Conservation (phyloP, 2,113 vertebrate species). For the Cyanoliseus patagonus region DNA sequence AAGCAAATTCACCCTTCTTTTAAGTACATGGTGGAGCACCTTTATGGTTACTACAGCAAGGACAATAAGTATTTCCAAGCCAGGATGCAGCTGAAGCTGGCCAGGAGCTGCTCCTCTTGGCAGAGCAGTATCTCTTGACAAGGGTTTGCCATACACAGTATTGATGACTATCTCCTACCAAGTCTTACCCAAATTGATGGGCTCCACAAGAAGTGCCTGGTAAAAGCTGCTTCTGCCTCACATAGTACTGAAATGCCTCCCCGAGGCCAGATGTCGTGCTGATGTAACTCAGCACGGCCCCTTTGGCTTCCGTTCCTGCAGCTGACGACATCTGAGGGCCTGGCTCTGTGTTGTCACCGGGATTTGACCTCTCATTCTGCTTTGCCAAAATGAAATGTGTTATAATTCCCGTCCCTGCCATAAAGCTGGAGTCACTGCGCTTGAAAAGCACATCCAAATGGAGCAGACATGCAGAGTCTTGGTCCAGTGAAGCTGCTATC, state of each 20-base stretch:
- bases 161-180: neutral
- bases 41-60: neutral
- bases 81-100: neutral
- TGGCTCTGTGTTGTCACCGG: neutral
- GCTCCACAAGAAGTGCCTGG: neutral
- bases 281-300: neutral
- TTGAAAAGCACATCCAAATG: rapidly evolving
- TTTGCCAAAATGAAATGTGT: neutral
- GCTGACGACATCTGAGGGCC: neutral
- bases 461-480: rapidly evolving
- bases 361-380: neutral
- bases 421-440: neutral
- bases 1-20: neutral
- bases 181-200: rapidly evolving
- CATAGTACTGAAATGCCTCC: rapidly evolving
- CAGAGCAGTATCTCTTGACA: neutral
- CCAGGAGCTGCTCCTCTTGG: neutral
- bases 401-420: neutral
- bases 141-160: neutral
- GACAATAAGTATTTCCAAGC: neutral
- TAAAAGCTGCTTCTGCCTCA: neutral
- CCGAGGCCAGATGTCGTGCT: neutral
- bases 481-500: neutral
- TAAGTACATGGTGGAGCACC: neutral
- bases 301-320: neutral